Conservation (phyloP, 2,888 invertebrate genomes). For the Pyrgus malvae region DNA sequence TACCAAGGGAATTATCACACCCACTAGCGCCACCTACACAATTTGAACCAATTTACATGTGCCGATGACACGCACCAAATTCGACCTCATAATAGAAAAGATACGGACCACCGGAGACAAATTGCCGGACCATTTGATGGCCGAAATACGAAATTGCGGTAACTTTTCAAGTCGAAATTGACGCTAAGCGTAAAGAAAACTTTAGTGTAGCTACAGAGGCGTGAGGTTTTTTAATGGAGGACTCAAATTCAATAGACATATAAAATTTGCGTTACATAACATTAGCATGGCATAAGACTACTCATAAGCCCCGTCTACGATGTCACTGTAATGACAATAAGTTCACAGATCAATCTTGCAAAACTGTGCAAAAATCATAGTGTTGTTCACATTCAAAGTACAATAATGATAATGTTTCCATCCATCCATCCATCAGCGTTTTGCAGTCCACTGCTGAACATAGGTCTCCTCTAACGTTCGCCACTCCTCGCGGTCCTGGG, state of each 20-base stretch:
- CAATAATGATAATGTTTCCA: no score
- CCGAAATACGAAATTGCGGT: conserved; percentile 63
- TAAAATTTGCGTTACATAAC: conserved; percentile 43
- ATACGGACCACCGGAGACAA: conserved; percentile 44
- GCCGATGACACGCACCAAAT: conserved; percentile 48
- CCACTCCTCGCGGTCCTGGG: no score
- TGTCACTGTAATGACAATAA: background rate
- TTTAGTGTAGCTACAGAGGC: conserved; percentile 42
- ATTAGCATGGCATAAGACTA: background rate
- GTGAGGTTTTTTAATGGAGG: conserved; percentile 38
- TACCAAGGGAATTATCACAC: conserved; percentile 77
- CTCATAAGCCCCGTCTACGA: background rate
- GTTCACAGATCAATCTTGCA: background rate
- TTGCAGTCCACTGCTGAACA: no score
- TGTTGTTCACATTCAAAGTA: background rate
- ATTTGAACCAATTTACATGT: conserved; percentile 51
- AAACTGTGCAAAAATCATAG: background rate
- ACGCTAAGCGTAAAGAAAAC: conserved; percentile 59
- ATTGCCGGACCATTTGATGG: conserved; percentile 49
- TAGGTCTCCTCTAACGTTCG: no score
- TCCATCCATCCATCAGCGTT: no score
- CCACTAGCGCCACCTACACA: conserved; percentile 70
- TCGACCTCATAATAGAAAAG: conserved; percentile 48
- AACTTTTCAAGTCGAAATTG: conserved; percentile 55
- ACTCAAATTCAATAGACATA: conserved; percentile 39